phyloP scores from a whole-genome alignment of 2,113 vertebrate species.

The Lasiurus borealis region DNA sequence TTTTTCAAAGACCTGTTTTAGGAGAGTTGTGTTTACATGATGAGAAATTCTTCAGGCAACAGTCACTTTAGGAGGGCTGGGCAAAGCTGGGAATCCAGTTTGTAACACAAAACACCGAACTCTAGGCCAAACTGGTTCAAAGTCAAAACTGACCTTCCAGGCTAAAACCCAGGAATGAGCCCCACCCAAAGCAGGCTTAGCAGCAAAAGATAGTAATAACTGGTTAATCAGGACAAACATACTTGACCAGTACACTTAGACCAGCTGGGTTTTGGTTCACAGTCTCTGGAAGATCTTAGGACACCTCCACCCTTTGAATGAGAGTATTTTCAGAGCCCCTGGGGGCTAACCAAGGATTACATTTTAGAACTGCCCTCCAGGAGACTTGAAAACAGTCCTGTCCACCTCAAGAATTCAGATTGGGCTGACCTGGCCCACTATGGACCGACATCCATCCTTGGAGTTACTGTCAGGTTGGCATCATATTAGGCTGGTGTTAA shows the following conservation, averaged over 20 bases:
- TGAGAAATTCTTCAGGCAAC: conserved; percentile 51
- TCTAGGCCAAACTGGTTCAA: conserved; percentile 47
- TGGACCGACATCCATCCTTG: background rate
- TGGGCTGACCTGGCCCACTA: background rate
- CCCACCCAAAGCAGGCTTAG: conserved; percentile 43
- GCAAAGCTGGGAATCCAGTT: conserved; percentile 67
- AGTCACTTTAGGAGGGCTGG: conserved; percentile 44
- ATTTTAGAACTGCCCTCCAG: background rate
- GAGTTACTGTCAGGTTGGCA: background rate
- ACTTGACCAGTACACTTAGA: conserved; percentile 13
- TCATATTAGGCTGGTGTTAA: background rate
- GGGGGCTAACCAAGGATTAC: background rate
- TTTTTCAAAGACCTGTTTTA: conserved; percentile 22
- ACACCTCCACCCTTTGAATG: conserved; percentile 5
- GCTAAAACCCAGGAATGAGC: background rate
- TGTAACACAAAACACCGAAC: conserved; percentile 60
- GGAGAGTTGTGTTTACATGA: conserved; percentile 54
- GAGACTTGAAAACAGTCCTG: background rate
- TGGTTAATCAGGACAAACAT: conserved; percentile 54
- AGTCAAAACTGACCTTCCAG: conserved; percentile 61
- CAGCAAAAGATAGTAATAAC: conserved; percentile 59
- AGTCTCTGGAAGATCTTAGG: background rate
- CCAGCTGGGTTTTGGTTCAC: background rate
- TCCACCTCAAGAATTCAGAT: background rate
- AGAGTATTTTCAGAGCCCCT: conserved; percentile 26